Conservation (phyloP, 2,113 vertebrate species). For the Meleagris gallopavo region DNA sequence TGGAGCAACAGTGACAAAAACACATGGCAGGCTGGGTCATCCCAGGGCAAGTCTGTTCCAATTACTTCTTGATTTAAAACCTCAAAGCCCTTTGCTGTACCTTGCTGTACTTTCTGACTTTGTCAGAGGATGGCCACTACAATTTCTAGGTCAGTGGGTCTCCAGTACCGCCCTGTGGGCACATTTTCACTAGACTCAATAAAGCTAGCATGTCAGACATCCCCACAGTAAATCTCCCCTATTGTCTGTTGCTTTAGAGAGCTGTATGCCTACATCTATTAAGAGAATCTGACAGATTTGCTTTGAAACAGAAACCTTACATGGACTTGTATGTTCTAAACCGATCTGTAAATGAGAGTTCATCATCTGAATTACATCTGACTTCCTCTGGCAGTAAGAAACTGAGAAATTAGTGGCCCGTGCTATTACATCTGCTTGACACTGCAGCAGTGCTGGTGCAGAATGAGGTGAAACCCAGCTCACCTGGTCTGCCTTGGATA, state of each 20-base stretch:
- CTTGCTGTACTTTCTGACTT: conserved; percentile 45
- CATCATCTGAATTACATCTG: neutral
- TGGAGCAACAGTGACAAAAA: neutral
- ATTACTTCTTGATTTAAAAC: conserved; percentile 52
- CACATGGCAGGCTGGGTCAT: neutral
- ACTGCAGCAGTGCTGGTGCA: neutral
- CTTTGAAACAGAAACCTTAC: neutral
- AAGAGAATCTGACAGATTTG: neutral
- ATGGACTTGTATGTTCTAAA: neutral
- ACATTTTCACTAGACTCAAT: neutral
- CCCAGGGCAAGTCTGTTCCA: conserved; percentile 29
- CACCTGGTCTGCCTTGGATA: neutral
- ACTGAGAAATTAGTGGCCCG: neutral
- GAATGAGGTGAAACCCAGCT: neutral
- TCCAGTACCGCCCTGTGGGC: neutral
- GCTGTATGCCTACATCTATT: neutral
- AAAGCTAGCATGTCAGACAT: neutral
- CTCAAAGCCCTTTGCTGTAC: conserved; percentile 46
- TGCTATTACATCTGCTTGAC: neutral
- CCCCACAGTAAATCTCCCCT: neutral
- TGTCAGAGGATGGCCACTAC: neutral
- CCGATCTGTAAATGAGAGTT: neutral
- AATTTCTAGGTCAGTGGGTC: conserved; percentile 57
- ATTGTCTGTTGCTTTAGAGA: neutral
- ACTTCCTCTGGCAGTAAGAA: neutral